Base-by-base conservation (phyloP, 2,113 vertebrate genomes). In the Macquaria ambigua region DNA sequence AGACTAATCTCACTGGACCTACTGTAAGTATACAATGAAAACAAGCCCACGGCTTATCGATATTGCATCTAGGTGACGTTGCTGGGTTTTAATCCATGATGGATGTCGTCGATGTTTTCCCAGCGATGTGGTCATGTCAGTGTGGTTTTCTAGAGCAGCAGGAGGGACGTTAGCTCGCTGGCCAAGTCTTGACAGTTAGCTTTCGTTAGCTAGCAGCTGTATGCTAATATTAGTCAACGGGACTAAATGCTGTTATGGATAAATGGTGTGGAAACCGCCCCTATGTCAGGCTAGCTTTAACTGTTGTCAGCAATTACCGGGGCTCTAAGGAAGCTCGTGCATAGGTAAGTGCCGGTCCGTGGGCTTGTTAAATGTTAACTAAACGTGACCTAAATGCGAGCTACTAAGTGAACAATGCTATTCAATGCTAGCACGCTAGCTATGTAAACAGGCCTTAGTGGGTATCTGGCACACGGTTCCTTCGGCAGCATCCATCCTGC, bases 371-470 rank as follows among this genome's bases (percentile, higher is more conserved):
- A 85, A 73, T 20, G 79, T 77, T 77, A 64, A 34, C 46, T 59
- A 61, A 74, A 73, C 79, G 56, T 86, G 74, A 90, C 77, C 12
- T 15, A n/a, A 62, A 37, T 61, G 81, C 77, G 55, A 58, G 43
- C 52, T 48, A 68, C 31, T 71, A 43, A 48, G 71, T 66, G 61
- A 69, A 39, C 53, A 50, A 28, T 76, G 86, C 91, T 83, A 83
- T 3, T 39, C 31, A 8, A 20, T 72, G 92, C 80, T 89, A 92
- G 31, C 77, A 83, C 8, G 86, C 83, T 93, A 90, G 86, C 90
- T 50, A 87, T 93, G 90, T 92, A 93, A 91, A 93, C 89, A 90
- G 94, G 94, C 94, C 93, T 77, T 21, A 34, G 66, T 58, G 77
- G 85, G 43, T 18, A 43, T 37, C 64, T 79, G 39, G 79, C 37